phyloP scores from a whole-genome alignment of 2,888 invertebrate genomes.

The Caenorhabditis sp. region DNA sequence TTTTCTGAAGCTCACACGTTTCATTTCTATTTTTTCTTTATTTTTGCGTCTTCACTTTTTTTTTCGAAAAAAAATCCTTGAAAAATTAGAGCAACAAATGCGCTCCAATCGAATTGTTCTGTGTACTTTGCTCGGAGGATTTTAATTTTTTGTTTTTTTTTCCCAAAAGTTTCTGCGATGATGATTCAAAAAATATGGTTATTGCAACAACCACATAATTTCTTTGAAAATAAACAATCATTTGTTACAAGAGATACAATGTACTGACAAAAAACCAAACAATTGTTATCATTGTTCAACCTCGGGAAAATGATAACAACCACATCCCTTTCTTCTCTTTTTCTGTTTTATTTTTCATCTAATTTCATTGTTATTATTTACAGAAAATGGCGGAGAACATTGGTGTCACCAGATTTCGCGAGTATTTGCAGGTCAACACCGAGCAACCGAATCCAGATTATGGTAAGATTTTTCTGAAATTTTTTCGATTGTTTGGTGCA shows the following conservation, averaged over 20 bases:
- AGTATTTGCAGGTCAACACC: slow-evolving; percentile 85
- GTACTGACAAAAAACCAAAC: too few relatives aligned
- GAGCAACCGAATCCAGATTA: slow-evolving; percentile 88
- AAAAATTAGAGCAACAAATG: background rate
- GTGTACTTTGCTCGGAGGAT: background rate
- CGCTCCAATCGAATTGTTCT: background rate
- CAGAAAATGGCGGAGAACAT: slow-evolving; percentile 56
- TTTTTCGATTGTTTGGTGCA: background rate
- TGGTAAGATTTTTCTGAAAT: slow-evolving; percentile 74
- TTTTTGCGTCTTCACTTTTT: too few relatives aligned
- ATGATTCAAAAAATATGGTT: too few relatives aligned
- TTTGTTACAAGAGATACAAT: too few relatives aligned
- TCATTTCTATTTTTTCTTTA: too few relatives aligned
- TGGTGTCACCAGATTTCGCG: slow-evolving; percentile 81
- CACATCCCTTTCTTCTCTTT: background rate
- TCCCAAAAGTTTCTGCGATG: background rate
- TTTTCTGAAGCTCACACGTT: too few relatives aligned
- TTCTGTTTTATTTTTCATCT: background rate
- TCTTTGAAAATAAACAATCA: background rate
- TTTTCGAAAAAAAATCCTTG: too few relatives aligned
- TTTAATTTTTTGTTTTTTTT: background rate
- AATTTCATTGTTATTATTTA: too few relatives aligned
- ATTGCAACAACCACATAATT: background rate
- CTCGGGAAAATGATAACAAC: background rate
- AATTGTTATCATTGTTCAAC: too few relatives aligned